Evolutionary conservation across 2,113 vertebrate species (phyloP).

Genomic region (Carlito syrichta): DNA sequence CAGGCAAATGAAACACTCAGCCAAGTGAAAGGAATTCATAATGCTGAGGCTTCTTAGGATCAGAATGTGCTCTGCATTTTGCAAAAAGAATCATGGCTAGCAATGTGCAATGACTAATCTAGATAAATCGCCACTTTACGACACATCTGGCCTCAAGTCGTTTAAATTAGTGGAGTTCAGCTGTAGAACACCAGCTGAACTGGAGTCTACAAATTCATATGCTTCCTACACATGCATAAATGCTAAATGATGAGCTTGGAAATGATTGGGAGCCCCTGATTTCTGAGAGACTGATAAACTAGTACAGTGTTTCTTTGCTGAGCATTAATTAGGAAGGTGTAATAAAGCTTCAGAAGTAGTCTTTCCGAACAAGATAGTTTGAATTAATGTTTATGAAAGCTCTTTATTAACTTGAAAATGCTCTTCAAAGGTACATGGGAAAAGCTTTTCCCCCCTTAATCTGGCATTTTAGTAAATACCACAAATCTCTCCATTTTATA

Average conservation of each 20-base stretch:
- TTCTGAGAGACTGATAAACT: constrained; percentile 49
- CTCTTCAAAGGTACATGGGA: constrained; percentile 25
- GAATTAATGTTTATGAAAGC: constrained; percentile 63
- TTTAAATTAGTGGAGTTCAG: constrained; percentile 68
- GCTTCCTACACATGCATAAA: constrained; percentile 54
- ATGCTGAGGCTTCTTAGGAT: constrained; percentile 40
- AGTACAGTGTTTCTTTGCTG: neutral
- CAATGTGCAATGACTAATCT: constrained; percentile 47
- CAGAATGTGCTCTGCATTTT: constrained; percentile 46
- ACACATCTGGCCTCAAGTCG: constrained; percentile 38
- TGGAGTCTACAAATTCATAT: constrained; percentile 6
- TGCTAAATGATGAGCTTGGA: constrained; percentile 52
- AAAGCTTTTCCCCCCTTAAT: constrained; percentile 18
- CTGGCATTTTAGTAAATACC: constrained; percentile 51
- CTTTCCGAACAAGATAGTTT: constrained; percentile 47
- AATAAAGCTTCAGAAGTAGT: constrained; percentile 48
- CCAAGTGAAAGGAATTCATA: constrained; percentile 74
- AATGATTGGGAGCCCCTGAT: constrained; percentile 42
- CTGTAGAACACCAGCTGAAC: constrained; percentile 53
- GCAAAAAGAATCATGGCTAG: constrained; percentile 55
- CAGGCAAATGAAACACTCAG: constrained; percentile 73
- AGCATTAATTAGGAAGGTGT: constrained; percentile 40
- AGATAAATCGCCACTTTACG: constrained; percentile 53
- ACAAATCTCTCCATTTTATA: constrained; percentile 42
- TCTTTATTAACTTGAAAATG: constrained; percentile 56